Conservation (phyloP, 2,797 vertebrate species). For the Cryptoblepharus egeriae region DNA sequence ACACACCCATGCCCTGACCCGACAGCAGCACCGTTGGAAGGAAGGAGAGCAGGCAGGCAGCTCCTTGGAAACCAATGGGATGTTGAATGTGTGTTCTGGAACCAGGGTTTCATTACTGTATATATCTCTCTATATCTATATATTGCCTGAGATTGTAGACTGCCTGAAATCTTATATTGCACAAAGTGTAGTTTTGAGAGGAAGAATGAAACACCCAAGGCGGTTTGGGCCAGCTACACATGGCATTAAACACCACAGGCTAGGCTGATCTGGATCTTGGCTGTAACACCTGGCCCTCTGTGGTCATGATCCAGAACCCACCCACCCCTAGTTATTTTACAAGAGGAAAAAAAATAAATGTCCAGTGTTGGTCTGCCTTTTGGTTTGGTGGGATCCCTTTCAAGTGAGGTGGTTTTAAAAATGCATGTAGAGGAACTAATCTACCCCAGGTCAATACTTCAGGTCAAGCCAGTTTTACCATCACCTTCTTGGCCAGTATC, state of each 20-base stretch:
- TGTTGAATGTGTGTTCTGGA: constrained; percentile 5
- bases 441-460: neutral
- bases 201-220: neutral
- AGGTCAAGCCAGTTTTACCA: neutral
- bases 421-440: neutral
- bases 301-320: too few species aligned
- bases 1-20: neutral
- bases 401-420: too few species aligned
- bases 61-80: neutral
- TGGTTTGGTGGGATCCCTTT: too few species aligned
- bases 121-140: neutral
- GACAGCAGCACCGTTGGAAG: neutral
- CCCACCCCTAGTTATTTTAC: too few species aligned
- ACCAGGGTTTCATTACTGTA: neutral
- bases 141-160: too few species aligned
- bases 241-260: too few species aligned
- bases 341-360: too few species aligned
- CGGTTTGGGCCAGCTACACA: too few species aligned
- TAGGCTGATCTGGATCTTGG: too few species aligned
- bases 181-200: neutral
- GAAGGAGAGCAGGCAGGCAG: neutral
- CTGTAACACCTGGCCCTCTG: too few species aligned
- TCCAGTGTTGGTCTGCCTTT: too few species aligned
- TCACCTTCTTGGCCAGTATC: neutral
- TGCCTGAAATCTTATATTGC: neutral